These are phyloP conservation scores for Macquaria ambigua DNA, from an alignment of 2,113 vertebrate species.

Conservation along the genomic window DNA sequence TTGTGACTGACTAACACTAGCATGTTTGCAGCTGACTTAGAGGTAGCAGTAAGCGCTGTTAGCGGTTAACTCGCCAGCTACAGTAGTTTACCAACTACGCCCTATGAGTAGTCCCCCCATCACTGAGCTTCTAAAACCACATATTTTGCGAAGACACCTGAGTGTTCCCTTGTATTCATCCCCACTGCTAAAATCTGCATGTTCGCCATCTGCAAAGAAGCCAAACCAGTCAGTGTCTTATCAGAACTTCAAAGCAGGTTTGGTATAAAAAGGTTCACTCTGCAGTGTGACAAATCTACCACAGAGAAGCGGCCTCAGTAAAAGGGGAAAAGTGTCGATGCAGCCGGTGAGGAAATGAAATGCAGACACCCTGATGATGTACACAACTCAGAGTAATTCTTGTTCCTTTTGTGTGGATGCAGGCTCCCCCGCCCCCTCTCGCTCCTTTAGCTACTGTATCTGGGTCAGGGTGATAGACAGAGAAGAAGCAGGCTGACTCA, in stretches of 20 bases:
- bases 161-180: background rate
- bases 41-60: background rate
- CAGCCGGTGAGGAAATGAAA: constrained; percentile 18
- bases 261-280: background rate
- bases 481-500: constrained; percentile 39
- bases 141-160: background rate
- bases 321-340: background rate
- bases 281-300: background rate
- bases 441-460: constrained; percentile 49
- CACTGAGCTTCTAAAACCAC: background rate
- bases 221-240: background rate
- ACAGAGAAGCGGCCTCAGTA: background rate
- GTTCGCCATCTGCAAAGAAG: background rate
- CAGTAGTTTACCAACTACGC: background rate
- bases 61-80: background rate
- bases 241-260: constrained; percentile 1
- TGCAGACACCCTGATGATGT: constrained; percentile 10
- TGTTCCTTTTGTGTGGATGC: constrained; percentile 30
- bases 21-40: background rate
- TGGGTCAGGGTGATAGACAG: constrained; percentile 67
- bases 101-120: background rate
- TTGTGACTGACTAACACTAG: background rate
- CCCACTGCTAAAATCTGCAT: background rate
- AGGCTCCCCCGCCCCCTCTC: constrained; percentile 16
- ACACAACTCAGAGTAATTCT: constrained; percentile 6